Evolutionary conservation across 2,888 invertebrate species (phyloP), one percentile per base, ranked within the genome.

Genomic region (Aplocera efformata): DNA sequence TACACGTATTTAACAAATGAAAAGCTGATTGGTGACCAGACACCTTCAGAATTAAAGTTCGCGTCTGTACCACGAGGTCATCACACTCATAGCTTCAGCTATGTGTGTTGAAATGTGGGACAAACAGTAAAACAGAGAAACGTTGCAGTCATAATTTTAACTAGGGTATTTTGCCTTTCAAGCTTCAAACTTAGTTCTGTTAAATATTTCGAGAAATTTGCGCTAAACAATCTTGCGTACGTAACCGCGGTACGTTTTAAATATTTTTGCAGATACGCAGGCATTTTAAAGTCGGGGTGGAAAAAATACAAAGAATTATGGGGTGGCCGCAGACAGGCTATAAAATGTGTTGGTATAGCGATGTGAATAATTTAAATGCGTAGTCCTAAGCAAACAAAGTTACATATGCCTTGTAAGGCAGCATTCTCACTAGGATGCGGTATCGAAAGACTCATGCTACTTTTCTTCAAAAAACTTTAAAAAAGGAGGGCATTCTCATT

Each of bases 361-460:
- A 62, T 62, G 64, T 71, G 72, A 77, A 78, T 79, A 79, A 77
- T 75, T 79, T 75, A 75, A 70, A 56, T 60, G 60, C 51, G 56
- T 53, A 54, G 69, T 61, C 78, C 79, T 76, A 75, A 80, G 68
- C 56, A 70, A 79, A 80, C 71, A 75, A 54, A 55, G 63, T 60
- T 56, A 59, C 64, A 63, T 63, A 60, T 59, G 60, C 42, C 60
- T 58, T 64, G 62, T 32, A 17, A 17, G 5, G 13, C 3, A 5
- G 5, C 13, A 17, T 2, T n/a, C 3, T 17, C 13, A 3, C 13
- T 17, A 5, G 13, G 13, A 17, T 17, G 13, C 13, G 2, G 13
- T 17, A 17, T n/a, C n/a, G n/a, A n/a, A n/a, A n/a, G n/a, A n/a
- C n/a, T n/a, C n/a, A n/a, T n/a, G n/a, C n/a, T n/a, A n/a, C 21